Evolutionary conservation across 2,797 vertebrate genomes (phyloP), one percentile per base, ranked within the genome.

Genomic region (Rallus crepitans): DNA sequence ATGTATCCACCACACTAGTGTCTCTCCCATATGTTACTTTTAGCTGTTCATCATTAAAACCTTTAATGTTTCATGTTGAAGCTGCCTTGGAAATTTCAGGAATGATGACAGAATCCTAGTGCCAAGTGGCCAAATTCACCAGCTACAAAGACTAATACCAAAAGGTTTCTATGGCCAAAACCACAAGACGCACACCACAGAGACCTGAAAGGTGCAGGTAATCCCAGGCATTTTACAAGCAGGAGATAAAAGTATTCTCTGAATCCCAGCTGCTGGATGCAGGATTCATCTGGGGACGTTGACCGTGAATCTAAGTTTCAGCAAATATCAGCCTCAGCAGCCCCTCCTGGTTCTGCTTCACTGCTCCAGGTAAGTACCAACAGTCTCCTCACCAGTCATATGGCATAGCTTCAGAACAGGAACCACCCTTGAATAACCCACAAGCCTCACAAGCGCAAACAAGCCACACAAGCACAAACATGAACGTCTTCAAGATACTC

Each of bases 341-440:
- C 68, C 27, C 33, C 45, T 92, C 64, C 76, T 83, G 35, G 57
- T 83, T 91, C 76, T 90, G 91, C 76, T 90, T 88, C 31, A 0
- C 50, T 61, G 48, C 63, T 39, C 63, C 68, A 55, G 45, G 69
- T 71, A 55, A 40, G 65, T 65, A 94, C 53, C 79, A 91, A 27
- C 37, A 63, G 56, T 2, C 60, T 87, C 57, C 64, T 93, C 85
- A 68, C 4, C 69, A 78, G 68, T 66, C 64, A 48, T 14, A 13
- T 0, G 21, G 48, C 71, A 70, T 10, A 70, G 47, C 57, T 83
- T 80, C 79, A 65, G 91, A 82, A 88, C 85, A 94, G 90, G 95
- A 97, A 95, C 90, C 85, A 95, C 87, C 76, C 94, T 76, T 81
- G 72, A 97, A 18, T 90, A 91, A 42, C 65, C 55, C 15, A 1